These are phyloP conservation scores for Andrena marginata DNA, from an alignment of 2,888 invertebrate genomes.

Conservation along the genomic window DNA sequence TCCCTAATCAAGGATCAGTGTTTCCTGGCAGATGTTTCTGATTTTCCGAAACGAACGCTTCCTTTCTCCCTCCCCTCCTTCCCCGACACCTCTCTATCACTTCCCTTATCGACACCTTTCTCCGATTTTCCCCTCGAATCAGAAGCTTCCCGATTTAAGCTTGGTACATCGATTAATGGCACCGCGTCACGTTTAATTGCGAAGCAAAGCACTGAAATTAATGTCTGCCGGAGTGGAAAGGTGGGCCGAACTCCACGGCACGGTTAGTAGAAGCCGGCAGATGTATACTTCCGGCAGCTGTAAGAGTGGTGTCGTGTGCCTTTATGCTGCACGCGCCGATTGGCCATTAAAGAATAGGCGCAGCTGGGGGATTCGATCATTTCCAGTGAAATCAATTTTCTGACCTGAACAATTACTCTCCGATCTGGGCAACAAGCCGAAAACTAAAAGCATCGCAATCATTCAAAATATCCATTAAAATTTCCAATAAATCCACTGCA, in stretches of 20 bases:
- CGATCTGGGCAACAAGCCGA: neutral
- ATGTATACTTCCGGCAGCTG: constrained; percentile 84
- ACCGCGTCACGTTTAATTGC: neutral
- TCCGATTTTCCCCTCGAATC: neutral
- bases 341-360: constrained; percentile 70
- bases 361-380: constrained; percentile 66
- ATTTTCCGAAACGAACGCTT: constrained; percentile 61
- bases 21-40: constrained; percentile 75
- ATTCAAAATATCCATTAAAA: neutral
- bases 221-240: constrained; percentile 6
- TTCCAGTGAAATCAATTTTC: constrained; percentile 65
- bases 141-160: neutral
- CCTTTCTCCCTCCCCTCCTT: neutral
- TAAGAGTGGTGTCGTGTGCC: constrained; percentile 78
- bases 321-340: constrained; percentile 80
- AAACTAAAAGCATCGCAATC: neutral
- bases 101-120: neutral
- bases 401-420: neutral
- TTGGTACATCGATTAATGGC: neutral
- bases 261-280: constrained; percentile 79
- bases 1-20: constrained; percentile 68
- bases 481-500: neutral
- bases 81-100: constrained; percentile 5
- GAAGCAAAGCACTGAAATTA: constrained; percentile 14
- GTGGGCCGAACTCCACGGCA: constrained; percentile 68